A percentile compares a stretch with the other conserved stretches of the same genome.
These are phyloP conservation scores for Stenopsyche tienmushanensis DNA, from an alignment of 1,140 invertebrate species.

Conservation along the genomic window DNA sequence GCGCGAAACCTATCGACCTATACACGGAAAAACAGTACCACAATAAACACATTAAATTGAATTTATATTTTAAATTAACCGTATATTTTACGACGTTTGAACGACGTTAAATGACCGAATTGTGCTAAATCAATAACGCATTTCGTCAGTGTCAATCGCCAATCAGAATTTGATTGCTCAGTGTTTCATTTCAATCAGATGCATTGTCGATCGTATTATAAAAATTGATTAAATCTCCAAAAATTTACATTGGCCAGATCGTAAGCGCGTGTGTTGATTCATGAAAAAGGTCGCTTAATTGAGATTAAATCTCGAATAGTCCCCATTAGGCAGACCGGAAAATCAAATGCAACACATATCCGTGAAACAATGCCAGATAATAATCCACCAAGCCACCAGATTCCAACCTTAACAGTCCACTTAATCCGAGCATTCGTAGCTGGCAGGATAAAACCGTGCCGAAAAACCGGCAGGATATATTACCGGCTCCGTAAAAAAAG, in stretches of 20 bases:
- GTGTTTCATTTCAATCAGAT: too few species aligned
- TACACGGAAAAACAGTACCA: not conserved
- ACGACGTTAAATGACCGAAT: too few species aligned
- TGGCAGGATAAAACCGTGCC: slow-evolving; percentile 25
- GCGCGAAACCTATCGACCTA: slow-evolving; percentile 10
- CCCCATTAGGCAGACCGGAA: slow-evolving; percentile 29
- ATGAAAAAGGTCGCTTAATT: too few species aligned
- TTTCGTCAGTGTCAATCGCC: too few species aligned
- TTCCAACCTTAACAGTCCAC: slow-evolving; percentile 24
- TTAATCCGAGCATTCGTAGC: slow-evolving; percentile 37
- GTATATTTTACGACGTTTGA: too few species aligned
- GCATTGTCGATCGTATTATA: too few species aligned
- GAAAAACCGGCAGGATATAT: slow-evolving; percentile 16
- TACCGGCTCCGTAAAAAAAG: slow-evolving; percentile 18
- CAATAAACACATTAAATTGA: not conserved
- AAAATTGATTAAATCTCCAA: too few species aligned
- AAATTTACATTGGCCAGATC: too few species aligned
- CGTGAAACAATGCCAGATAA: slow-evolving; percentile 35
- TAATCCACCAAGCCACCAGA: slow-evolving; percentile 13
- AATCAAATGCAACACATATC: slow-evolving; percentile 24
- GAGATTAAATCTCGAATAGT: slow-evolving; percentile 29
- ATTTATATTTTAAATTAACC: too few species aligned
- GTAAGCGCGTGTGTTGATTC: too few species aligned
- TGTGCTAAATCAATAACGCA: too few species aligned
- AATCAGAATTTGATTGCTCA: too few species aligned